Evolutionary conservation across 2,888 invertebrate species (phyloP).

Genomic region (Taphrorychus bicolor): DNA sequence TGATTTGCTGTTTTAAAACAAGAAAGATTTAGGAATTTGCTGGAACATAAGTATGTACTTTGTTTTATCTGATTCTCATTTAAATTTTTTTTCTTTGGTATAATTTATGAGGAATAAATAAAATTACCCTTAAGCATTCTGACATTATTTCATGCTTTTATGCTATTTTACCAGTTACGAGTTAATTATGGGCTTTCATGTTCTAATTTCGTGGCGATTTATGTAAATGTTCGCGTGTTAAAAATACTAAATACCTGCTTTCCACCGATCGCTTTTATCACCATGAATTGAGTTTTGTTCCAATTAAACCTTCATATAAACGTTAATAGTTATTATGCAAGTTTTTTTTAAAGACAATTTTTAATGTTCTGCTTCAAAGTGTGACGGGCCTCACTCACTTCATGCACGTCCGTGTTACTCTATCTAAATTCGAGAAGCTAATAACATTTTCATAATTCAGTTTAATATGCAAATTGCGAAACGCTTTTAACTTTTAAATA

Average conservation of each 20-base stretch:
- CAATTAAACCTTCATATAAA: no score
- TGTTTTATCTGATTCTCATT: no score
- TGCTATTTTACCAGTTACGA: not conserved
- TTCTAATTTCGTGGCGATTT: not conserved
- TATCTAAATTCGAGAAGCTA: conserved; percentile 44
- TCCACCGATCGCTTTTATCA: not conserved
- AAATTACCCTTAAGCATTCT: no score
- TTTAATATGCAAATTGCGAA: conserved; percentile 60
- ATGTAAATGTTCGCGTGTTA: not conserved
- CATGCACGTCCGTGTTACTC: not conserved
- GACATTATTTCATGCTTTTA: not conserved
- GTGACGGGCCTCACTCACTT: not conserved
- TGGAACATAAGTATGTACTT: no score
- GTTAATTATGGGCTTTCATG: conserved; percentile 1
- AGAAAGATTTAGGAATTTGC: no score
- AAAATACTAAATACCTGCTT: not conserved
- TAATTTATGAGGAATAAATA: no score
- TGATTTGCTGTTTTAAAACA: no score
- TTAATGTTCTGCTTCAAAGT: no score
- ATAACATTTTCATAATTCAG: conserved; percentile 62
- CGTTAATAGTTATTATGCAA: no score
- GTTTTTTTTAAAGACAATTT: no score
- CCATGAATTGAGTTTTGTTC: no score
- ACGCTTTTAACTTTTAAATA: conserved; percentile 57
- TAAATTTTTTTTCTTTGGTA: no score